Base-by-base conservation (phyloP, 1,140 invertebrate genomes). In the Lordiphosa stackelbergi region DNA sequence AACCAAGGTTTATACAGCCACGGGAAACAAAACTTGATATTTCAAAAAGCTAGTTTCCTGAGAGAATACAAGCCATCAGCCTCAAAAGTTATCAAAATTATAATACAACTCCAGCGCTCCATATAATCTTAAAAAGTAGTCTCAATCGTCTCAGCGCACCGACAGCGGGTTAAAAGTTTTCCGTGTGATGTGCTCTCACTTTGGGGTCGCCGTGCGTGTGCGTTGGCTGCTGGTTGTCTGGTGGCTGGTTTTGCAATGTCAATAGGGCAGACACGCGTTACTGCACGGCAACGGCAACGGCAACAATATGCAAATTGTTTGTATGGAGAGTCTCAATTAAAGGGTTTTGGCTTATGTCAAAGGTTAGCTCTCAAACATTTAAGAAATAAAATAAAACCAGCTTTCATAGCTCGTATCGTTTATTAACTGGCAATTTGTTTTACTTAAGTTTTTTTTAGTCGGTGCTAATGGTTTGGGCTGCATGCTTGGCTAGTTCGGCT, bases 181-280 rank as follows among this genome's bases (percentile, higher is more conserved):
- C 43, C 7, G 43, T 12, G 24, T 31, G 43, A 12, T 24, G 24
- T 46, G 35, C 45, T 12, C 53, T 57, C 55, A 60, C 37, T 56
- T 43, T 48, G 36, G 42, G 52, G 38, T 51, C 41, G 43, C 5
- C 16, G 3, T 58, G 54, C 58, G 53, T 24, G 52, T 58, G 59
- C 60, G 60, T 60, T 31, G 55, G 60, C 54, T 47, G 66, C n/a
- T 51, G 53, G 53, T 34, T 61, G 48, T 72, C 68, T 54, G 61
- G 37, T 63, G 61, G 70, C 19, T 19, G 3, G 77, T 72, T 81
- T 83, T 66, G 75, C 77, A 79, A 79, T 79, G 75, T 75, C 75
- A 64, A 75, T 58, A 71, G 75, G 66, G 56, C 55, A 70, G 59
- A n/a, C 53, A 31, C 34, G 5, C 46, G 53, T 42, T 43, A 42